A percentile compares a stretch with the other conserved stretches of the same genome.
These are phyloP conservation scores for Melanotaenia nigrans DNA, from an alignment of 2,797 vertebrate genomes.

Conservation along the genomic window DNA sequence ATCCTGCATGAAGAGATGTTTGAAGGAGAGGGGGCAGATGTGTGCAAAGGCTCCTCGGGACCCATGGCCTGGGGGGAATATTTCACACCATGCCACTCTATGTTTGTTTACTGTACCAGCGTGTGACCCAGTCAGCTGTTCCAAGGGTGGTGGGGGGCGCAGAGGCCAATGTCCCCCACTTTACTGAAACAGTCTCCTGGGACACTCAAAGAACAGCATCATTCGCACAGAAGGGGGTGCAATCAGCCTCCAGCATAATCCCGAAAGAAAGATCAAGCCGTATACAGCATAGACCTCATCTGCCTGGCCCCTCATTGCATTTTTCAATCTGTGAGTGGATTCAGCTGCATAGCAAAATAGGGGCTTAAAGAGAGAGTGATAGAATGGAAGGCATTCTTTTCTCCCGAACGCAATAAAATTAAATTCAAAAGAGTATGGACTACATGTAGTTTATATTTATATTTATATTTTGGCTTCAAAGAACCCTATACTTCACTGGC, in stretches of 20 bases:
- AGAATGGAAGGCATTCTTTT: conserved; percentile 43
- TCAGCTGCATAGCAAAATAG: conserved; percentile 53
- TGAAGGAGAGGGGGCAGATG: conserved; percentile 44
- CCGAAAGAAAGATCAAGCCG: conserved; percentile 70
- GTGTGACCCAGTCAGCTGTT: conserved; percentile 70
- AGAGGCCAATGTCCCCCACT: conserved; percentile 55
- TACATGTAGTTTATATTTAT: conserved; percentile 46
- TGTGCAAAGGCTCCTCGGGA: conserved; percentile 35
- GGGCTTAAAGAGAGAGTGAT: conserved; percentile 62
- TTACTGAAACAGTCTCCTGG: conserved; percentile 57
- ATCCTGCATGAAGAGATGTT: conserved; percentile 40
- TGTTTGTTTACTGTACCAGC: conserved; percentile 74
- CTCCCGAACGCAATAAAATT: conserved; percentile 34
- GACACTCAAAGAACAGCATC: conserved; percentile 59
- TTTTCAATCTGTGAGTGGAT: conserved; percentile 69
- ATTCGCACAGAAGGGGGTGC: conserved; percentile 63
- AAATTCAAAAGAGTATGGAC: conserved; percentile 40
- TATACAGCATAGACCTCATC: conserved; percentile 64
- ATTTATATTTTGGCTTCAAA: conserved; percentile 58
- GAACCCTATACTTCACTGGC: conserved; percentile 64
- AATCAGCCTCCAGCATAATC: conserved; percentile 63
- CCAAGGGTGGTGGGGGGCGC: conserved; percentile 22
- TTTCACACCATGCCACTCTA: conserved; percentile 70
- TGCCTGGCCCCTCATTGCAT: conserved; percentile 61
- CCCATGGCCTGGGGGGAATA: conserved; percentile 52